A percentile compares a stretch with the other conserved stretches of the same genome.
These are phyloP conservation scores for Drosophila lowei DNA, from an alignment of 1,140 invertebrate genomes.

Conservation along the genomic window DNA sequence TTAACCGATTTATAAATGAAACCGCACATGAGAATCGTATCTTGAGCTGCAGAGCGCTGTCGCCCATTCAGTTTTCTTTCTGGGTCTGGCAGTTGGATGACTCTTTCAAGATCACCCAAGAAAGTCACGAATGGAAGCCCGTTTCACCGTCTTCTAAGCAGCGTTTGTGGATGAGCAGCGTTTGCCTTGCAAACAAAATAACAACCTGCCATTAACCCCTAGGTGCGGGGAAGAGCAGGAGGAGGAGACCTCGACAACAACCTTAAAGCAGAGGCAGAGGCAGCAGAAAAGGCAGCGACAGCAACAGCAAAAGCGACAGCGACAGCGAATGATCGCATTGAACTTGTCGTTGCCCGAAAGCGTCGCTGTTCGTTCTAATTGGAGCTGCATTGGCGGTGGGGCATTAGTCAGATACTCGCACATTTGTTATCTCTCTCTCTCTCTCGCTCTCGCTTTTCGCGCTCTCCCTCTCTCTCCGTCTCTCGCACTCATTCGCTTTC, in stretches of 20 bases:
- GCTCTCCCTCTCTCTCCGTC: not conserved
- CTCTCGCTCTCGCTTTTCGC: not conserved
- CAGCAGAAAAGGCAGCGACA: not conserved
- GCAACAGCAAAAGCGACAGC: not conserved
- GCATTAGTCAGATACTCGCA: constrained; percentile 17
- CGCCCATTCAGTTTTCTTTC: constrained; percentile 22
- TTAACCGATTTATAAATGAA: too few species aligned
- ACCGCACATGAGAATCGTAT: constrained; percentile 1
- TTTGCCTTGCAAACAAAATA: constrained; percentile 20
- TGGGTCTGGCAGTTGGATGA: constrained; percentile 16
- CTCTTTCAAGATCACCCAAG: constrained; percentile 32
- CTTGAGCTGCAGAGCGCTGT: not conserved
- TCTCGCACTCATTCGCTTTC: constrained; percentile 2
- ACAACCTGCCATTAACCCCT: constrained; percentile 43
- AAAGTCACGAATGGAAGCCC: constrained; percentile 17
- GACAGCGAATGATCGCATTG: constrained; percentile 52
- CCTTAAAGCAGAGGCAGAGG: constrained; percentile 7
- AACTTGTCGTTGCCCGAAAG: constrained; percentile 39
- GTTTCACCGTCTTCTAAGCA: not conserved
- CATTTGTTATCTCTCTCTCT: constrained; percentile 19
- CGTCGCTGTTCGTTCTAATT: constrained; percentile 69
- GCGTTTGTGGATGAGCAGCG: constrained; percentile 10
- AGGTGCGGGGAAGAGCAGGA: constrained; percentile 8
- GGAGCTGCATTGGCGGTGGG: constrained; percentile 54
- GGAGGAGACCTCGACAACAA: constrained; percentile 44